These are phyloP conservation scores for Proterorhinus semilunaris DNA, from an alignment of 2,113 vertebrate genomes.

Conservation along the genomic window DNA sequence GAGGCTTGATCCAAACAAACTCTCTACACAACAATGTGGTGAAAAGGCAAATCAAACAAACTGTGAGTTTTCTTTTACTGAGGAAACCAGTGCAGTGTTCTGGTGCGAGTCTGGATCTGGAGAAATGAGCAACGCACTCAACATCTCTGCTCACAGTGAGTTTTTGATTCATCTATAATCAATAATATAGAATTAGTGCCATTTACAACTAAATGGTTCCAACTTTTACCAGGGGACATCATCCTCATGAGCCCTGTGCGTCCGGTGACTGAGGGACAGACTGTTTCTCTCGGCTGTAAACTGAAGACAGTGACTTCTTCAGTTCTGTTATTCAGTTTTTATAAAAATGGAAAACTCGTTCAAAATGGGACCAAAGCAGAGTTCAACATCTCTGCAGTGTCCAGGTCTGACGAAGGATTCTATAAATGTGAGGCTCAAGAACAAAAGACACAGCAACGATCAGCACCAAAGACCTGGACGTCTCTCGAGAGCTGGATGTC, in stretches of 20 bases:
- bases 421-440: neutral
- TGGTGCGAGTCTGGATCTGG: constrained; percentile 11
- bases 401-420: neutral
- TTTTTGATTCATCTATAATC: neutral
- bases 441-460: neutral
- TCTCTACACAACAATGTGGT: neutral
- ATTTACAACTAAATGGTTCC: neutral
- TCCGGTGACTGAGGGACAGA: too few relatives aligned
- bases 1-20: neutral
- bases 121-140: constrained; percentile 4
- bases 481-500: neutral
- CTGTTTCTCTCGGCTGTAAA: neutral
- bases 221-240: neutral
- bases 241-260: neutral
- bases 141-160: constrained; percentile 1
- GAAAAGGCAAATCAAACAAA: neutral
- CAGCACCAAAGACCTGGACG: neutral
- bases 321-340: neutral
- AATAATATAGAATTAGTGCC: neutral
- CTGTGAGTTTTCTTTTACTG: neutral
- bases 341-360: neutral
- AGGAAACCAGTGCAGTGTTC: neutral
- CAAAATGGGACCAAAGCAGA: too few relatives aligned
- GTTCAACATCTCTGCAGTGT: neutral
- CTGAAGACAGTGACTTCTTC: neutral